Evolutionary conservation across 1,140 invertebrate genomes (phyloP).

Genomic region (Olivierus martensii): DNA sequence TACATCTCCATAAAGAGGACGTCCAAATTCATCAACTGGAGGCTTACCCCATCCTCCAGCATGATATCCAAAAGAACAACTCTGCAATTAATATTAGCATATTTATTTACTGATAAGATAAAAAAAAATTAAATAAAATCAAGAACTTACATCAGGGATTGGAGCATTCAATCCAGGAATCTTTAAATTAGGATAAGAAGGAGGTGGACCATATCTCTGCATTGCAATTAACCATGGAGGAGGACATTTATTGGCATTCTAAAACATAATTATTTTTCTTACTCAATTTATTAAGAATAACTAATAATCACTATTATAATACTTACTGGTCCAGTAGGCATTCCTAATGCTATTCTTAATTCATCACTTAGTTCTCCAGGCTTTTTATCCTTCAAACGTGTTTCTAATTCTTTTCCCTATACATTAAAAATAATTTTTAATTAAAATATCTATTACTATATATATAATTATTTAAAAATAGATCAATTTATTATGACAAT

Average conservation of each 20-base stretch:
- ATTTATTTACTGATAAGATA: neutral
- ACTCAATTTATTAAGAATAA: no score
- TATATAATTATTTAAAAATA: neutral
- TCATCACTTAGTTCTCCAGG: constrained; percentile 95
- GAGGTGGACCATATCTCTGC: constrained; percentile 97
- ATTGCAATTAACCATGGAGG: constrained; percentile 99
- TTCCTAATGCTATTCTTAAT: constrained; percentile 86
- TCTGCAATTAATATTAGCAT: constrained; percentile 1
- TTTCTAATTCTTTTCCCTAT: constrained; percentile 96
- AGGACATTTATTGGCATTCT: constrained; percentile 46
- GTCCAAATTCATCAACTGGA: constrained; percentile 96
- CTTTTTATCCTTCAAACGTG: constrained; percentile 93
- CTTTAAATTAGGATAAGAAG: constrained; percentile 97
- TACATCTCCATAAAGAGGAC: constrained; percentile 97
- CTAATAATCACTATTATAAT: no score
- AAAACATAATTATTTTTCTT: no score
- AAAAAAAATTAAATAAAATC: neutral
- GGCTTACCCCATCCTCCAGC: constrained; percentile 99
- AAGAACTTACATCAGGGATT: constrained; percentile 59
- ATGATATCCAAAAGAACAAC: constrained; percentile 97
- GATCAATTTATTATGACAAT: no score
- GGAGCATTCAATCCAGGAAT: constrained; percentile 87
- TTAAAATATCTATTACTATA: constrained; percentile 1
- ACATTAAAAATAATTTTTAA: constrained; percentile 10
- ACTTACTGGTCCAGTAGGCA: constrained; percentile 77